These are phyloP conservation scores for Rousettus madagascariensis DNA, from an alignment of 2,797 vertebrate species.

Conservation along the genomic window DNA sequence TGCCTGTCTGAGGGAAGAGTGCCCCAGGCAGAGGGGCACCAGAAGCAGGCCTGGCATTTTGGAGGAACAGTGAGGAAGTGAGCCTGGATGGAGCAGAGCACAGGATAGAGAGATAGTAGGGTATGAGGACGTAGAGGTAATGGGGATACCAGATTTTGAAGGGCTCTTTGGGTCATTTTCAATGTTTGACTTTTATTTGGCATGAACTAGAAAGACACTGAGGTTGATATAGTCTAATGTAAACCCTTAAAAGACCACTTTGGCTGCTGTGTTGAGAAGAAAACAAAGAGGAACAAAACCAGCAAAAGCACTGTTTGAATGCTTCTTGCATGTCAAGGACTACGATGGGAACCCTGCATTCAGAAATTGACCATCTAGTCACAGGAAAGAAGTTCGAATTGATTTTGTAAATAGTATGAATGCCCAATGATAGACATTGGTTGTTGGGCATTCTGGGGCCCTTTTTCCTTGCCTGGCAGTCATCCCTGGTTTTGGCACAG, in stretches of 20 bases:
- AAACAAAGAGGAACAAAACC: neutral
- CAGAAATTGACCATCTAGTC: neutral
- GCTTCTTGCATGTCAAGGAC: neutral
- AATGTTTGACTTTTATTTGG: neutral
- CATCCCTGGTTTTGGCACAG: neutral
- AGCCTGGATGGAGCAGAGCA: neutral
- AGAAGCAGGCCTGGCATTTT: neutral
- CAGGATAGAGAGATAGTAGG: neutral
- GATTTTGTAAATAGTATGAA: neutral
- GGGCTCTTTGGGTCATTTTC: neutral
- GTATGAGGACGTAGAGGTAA: neutral
- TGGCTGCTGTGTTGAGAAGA: neutral
- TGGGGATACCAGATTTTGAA: neutral
- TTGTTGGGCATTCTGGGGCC: neutral
- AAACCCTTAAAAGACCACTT: neutral
- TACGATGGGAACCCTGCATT: neutral
- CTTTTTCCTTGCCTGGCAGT: neutral
- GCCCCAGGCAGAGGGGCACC: neutral
- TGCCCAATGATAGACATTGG: neutral
- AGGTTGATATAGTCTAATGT: neutral
- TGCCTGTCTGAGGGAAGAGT: neutral
- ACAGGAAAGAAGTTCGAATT: neutral
- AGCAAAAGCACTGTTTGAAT: neutral
- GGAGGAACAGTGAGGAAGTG: neutral
- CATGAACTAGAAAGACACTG: neutral